Conservation (phyloP, 2,888 invertebrate species). For the Caenorhabditis wallacei region DNA sequence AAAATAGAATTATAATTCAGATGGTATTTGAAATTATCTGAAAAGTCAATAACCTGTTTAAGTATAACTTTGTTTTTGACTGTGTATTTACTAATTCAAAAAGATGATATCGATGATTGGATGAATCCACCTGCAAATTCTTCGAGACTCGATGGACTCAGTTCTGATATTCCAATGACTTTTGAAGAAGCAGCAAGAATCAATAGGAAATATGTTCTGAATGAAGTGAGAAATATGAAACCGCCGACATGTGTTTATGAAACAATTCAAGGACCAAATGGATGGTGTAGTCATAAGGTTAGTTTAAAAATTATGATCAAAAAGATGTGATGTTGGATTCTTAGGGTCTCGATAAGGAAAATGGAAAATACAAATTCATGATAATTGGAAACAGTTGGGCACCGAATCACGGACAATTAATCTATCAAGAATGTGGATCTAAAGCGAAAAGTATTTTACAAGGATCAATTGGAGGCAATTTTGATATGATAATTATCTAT, state of each 20-base stretch:
- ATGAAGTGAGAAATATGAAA: neutral
- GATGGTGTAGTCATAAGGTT: neutral
- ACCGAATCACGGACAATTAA: slow-evolving; percentile 1
- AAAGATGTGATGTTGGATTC: too few species aligned
- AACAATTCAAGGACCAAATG: neutral
- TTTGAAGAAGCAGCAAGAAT: too few species aligned
- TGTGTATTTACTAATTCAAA: neutral
- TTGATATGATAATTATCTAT: neutral
- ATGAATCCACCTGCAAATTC: neutral
- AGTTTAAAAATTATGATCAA: too few species aligned
- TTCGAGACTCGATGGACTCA: neutral
- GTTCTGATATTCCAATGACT: neutral
- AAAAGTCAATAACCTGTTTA: neutral
- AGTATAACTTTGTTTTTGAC: neutral
- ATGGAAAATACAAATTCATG: slow-evolving; percentile 32
- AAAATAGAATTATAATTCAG: neutral
- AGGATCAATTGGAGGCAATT: neutral
- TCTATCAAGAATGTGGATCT: slow-evolving; percentile 7
- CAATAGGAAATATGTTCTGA: neutral
- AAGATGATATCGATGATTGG: neutral
- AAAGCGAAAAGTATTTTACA: slow-evolving; percentile 3
- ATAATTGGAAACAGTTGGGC: slow-evolving; percentile 25
- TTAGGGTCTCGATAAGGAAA: slow-evolving; percentile 2
- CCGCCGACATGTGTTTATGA: slow-evolving; percentile 5
- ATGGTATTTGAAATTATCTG: neutral